Evolutionary conservation across 2,113 vertebrate species (phyloP), one percentile per base, ranked within the genome.

Genomic region (Paraplagusia blochii): DNA sequence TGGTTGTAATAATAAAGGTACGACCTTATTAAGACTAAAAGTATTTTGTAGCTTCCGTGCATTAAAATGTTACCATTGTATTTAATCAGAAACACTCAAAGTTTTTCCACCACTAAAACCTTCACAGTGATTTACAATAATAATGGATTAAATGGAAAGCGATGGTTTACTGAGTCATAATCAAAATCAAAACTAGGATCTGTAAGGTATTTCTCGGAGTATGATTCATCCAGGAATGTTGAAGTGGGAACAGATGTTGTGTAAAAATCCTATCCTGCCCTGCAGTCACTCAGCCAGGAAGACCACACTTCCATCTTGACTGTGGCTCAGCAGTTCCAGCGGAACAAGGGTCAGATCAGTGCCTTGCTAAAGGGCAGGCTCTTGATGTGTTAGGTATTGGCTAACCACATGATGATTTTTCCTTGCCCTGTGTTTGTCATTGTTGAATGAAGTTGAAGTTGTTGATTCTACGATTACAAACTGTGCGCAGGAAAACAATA

Each of bases 251-350:
- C 42, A 63, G 34, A 17, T 19, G 44, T 7, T 43, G 33, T 34
- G 22, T 44, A 29, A 29, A 29, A 29, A 29, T 38, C 48, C 47
- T 22, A 46, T 33, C 34, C 44, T 57, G n/a, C 56, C 51, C 22
- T 38, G 54, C 34, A 49, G 17, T 49, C 44, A 57, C 36, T 10
- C 1, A 5, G 22, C 22, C 11, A 42, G 2, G 12, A 35, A 42
- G 46, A 54, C 64, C 58, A 53, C 55, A 56, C 39, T 35, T 60
- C 58, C 42, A 54, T 56, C 15, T 55, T 52, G 46, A 9, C 8
- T 45, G 11, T 19, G 57, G 22, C 40, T 43, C 61, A 63, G 36
- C 5, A 7, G 14, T 46, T 51, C 51, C 55, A 59, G 44, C 35
- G 51, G 40, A 58, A 36, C 48, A 48, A 0, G 43, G 39, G 12